Evolutionary conservation across 2,888 invertebrate species (phyloP).

Genomic region (Agrotis segetum): DNA sequence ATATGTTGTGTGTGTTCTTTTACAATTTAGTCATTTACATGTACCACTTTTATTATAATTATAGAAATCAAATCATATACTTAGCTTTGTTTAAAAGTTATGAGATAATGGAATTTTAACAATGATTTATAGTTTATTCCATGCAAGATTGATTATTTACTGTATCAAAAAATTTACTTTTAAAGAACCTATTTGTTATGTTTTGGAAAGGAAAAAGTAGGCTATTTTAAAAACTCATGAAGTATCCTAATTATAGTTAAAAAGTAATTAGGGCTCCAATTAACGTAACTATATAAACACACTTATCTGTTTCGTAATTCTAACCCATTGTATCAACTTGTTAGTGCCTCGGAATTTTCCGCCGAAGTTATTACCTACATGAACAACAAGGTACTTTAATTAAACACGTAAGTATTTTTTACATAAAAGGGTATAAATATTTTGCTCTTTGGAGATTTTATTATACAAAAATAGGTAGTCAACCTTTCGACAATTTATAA

Average conservation of each 20-base stretch:
- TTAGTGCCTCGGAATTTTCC: constrained; percentile 4
- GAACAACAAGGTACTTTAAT: constrained; percentile 26
- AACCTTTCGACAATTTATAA: constrained; percentile 47
- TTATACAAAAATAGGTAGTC: constrained; percentile 4
- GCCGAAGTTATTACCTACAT: constrained; percentile 9
- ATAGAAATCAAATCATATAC: too few relatives aligned
- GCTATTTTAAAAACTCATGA: neutral
- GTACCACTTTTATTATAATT: neutral
- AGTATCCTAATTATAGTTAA: neutral
- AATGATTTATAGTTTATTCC: too few relatives aligned
- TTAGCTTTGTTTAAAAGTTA: too few relatives aligned
- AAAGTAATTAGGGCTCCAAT: neutral
- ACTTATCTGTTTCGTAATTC: neutral
- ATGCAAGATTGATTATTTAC: too few relatives aligned
- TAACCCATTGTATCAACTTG: constrained; percentile 9
- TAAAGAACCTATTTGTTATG: too few relatives aligned
- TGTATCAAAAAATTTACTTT: too few relatives aligned
- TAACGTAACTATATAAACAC: neutral
- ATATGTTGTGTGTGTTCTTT: neutral
- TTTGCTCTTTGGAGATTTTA: neutral
- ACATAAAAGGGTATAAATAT: neutral
- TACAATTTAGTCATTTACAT: neutral
- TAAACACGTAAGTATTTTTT: neutral
- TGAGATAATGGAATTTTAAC: too few relatives aligned
- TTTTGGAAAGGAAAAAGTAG: too few relatives aligned